Conservation (phyloP, 2,113 vertebrate genomes). For the Dermatemys mawii region DNA sequence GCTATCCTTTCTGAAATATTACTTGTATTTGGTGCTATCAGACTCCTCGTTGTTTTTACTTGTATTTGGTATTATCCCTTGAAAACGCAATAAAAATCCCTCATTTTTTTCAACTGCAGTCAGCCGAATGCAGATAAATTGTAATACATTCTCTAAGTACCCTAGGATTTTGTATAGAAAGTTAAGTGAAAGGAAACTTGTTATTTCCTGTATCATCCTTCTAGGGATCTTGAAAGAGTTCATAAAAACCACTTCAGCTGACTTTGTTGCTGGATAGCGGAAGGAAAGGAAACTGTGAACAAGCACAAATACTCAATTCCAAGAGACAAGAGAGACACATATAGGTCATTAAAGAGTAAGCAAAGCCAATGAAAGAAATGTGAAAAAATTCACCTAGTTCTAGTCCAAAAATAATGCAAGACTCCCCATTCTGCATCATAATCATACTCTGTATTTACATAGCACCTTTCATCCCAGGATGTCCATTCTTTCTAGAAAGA, state of each 20-base stretch:
- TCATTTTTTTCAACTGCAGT: conserved; percentile 52
- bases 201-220: conserved; percentile 79
- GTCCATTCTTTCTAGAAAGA: not conserved
- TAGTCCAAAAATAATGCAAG: not conserved
- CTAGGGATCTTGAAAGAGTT: conserved; percentile 72
- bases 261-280: conserved; percentile 68
- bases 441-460: not conserved
- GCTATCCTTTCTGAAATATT: conserved; percentile 33
- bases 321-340: conserved; percentile 54
- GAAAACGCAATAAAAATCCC: conserved; percentile 62
- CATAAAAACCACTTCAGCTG: conserved; percentile 70
- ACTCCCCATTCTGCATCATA: not conserved
- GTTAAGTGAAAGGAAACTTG: conserved; percentile 61
- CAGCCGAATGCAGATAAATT: conserved; percentile 68
- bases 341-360: conserved; percentile 53
- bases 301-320: conserved; percentile 68
- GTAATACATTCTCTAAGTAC: conserved; percentile 70
- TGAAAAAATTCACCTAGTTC: not conserved
- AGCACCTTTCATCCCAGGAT: not conserved
- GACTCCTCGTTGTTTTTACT: not conserved
- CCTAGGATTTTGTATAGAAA: conserved; percentile 65
- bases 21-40: conserved; percentile 27
- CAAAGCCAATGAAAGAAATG: not conserved
- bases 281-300: conserved; percentile 79
- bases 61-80: conserved; percentile 40